Conservation (phyloP, 2,113 vertebrate species). For the Coreoperca whiteheadi region DNA sequence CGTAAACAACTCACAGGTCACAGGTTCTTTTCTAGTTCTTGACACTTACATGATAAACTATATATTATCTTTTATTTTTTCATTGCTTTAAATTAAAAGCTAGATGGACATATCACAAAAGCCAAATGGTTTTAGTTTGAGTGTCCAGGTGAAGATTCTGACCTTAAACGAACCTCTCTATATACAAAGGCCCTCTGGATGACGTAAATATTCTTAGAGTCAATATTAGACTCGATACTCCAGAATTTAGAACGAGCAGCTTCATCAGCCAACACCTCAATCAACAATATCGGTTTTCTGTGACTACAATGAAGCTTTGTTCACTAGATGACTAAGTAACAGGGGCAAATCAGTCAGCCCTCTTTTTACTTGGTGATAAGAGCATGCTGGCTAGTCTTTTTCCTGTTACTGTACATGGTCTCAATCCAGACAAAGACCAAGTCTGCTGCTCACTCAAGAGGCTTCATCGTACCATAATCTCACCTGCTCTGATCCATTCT, state of each 20-base stretch:
- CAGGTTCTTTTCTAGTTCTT: constrained; percentile 52
- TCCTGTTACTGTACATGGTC: constrained; percentile 30
- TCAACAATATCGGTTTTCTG: constrained; percentile 12
- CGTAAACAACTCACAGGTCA: constrained; percentile 51
- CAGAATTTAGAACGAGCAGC: constrained; percentile 32
- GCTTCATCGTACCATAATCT: constrained; percentile 55
- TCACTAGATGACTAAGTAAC: constrained; percentile 15
- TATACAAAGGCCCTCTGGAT: constrained; percentile 28
- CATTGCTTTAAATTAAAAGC: constrained; percentile 73
- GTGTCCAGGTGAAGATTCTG: constrained; percentile 31
- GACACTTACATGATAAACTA: constrained; percentile 48
- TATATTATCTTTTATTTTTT: constrained; percentile 47
- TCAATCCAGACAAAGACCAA: constrained; percentile 38
- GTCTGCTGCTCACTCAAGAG: constrained; percentile 63
- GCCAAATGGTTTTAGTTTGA: constrained; percentile 56
- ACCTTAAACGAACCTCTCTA: background rate
- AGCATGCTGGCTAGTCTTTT: constrained; percentile 51
- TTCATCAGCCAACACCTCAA: constrained; percentile 37
- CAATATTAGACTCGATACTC: constrained; percentile 41
- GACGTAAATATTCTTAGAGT: constrained; percentile 27
- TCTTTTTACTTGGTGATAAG: constrained; percentile 50
- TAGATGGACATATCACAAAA: constrained; percentile 62
- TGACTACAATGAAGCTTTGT: constrained; percentile 19
- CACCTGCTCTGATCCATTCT: constrained; percentile 69
- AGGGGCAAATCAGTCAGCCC: constrained; percentile 14